Conservation (phyloP, 2,888 invertebrate species). For the Teleiodes luculella region DNA sequence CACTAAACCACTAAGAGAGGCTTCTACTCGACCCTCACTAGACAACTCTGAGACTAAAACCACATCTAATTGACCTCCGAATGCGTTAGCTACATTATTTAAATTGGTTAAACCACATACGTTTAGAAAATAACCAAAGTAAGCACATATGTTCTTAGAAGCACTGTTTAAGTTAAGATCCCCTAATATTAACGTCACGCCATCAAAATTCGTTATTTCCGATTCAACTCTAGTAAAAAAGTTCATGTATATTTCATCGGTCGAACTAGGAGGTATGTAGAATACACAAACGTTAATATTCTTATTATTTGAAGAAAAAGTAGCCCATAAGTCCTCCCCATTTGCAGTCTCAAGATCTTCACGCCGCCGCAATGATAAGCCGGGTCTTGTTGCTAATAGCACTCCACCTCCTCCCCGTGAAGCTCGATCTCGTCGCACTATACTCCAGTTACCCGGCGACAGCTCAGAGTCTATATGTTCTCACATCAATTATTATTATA, state of each 20-base stretch:
- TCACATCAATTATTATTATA: too few species aligned
- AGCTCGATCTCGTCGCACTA: conserved; percentile 19
- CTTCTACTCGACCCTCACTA: background rate
- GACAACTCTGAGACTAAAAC: background rate
- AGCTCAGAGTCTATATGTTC: conserved; percentile 19
- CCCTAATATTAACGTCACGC: background rate
- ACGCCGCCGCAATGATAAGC: conserved; percentile 8
- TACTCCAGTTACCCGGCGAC: conserved; percentile 11
- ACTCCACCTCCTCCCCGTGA: conserved; percentile 16
- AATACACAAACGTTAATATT: conserved; percentile 15
- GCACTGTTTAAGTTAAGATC: background rate
- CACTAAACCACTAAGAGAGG: background rate
- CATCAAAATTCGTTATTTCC: background rate
- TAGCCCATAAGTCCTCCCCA: conserved; percentile 24
- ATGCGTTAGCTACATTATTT: background rate
- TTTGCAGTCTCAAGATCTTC: conserved; percentile 17
- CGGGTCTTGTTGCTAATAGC: conserved; percentile 13
- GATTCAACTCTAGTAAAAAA: background rate
- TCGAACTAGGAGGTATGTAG: conserved; percentile 8
- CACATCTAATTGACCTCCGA: background rate
- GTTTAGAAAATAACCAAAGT: background rate
- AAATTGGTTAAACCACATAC: background rate
- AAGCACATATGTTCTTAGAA: background rate
- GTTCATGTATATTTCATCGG: background rate
- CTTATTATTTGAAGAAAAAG: background rate